Evolutionary conservation across 2,797 vertebrate genomes (phyloP), one percentile per base, ranked within the genome.

Genomic region (Cyclura pinguis): DNA sequence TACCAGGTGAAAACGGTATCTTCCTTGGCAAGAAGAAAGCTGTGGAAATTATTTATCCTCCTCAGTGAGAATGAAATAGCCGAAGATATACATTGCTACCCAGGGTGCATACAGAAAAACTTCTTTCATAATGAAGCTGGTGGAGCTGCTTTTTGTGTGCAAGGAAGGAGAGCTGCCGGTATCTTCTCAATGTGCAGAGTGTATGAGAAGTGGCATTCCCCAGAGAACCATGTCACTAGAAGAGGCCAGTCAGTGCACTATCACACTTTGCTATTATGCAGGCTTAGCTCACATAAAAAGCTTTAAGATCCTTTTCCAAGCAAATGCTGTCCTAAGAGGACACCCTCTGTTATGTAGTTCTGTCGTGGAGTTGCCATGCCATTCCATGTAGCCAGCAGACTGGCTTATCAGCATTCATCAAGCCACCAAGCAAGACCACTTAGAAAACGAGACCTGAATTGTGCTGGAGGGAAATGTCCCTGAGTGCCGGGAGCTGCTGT

Each of bases 251-350:
- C 81, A 84, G 89, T 47, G n/a, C 50, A 80, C 35, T 80, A 72
- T 22, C 12, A 13, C n/a, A 24, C n/a, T 72, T 85, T 35, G 32
- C 52, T 67, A 55, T 85, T 85, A 55, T 55, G 32, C 62, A 67
- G 42, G 2, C 47, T 89, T 47, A 59, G 74, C 50, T 81, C 57
- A 76, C 67, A 86, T 55, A 50, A 84, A n/a, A 52, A 67, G 73
- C 87, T 85, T 81, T 88, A 80, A 91, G 59, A 81, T 67, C 47
- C 29, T 81, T 64, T 81, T 90, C 74, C 72, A 81, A 81, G 55
- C 84, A 74, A 74, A 74, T 81, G 29, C 84, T n/a, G 42, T 72
- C 62, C 42, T 59, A 47, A 81, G 67, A 86, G 64, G 72, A 50
- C 77, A 74, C 20, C 14, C 42, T 74, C 4, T 91, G 76, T 85